Evolutionary conservation across 1,140 invertebrate species (phyloP).

Genomic region (Ridgeia piscesae): DNA sequence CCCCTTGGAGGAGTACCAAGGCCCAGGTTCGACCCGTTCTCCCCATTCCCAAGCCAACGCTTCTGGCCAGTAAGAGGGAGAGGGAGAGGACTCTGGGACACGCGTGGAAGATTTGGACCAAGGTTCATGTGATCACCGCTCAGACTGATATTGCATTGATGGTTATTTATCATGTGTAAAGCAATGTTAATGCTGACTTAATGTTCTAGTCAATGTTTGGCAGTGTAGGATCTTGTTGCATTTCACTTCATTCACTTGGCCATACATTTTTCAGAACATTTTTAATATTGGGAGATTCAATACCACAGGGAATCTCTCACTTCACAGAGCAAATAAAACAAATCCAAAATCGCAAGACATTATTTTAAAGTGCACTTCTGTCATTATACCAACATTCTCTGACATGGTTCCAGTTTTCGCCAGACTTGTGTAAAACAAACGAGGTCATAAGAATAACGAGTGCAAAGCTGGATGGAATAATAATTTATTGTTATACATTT

Average conservation of each 20-base stretch:
- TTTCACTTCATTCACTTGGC: not conserved
- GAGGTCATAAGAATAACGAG: not conserved
- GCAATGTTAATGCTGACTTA: not conserved
- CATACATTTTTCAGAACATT: not conserved
- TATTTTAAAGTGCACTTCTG: not conserved
- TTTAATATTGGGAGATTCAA: not conserved
- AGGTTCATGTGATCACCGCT: not conserved
- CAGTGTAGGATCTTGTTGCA: not conserved
- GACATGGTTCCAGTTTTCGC: not conserved
- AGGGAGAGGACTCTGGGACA: not conserved
- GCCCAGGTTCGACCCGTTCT: not conserved
- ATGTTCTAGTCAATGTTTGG: not conserved
- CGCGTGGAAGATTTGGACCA: not conserved
- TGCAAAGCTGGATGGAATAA: not conserved
- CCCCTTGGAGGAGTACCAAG: not conserved
- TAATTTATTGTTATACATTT: not conserved
- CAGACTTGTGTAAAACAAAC: not conserved
- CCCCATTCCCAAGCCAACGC: not conserved
- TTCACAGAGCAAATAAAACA: not conserved
- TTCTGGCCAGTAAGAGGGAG: not conserved
- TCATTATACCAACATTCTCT: not conserved
- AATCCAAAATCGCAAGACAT: not conserved
- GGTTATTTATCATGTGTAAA: not conserved
- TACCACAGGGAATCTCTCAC: not conserved
- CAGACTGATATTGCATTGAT: not conserved